These are phyloP conservation scores for Hyaena hyaena DNA, from an alignment of 2,113 vertebrate genomes.

Conservation along the genomic window DNA sequence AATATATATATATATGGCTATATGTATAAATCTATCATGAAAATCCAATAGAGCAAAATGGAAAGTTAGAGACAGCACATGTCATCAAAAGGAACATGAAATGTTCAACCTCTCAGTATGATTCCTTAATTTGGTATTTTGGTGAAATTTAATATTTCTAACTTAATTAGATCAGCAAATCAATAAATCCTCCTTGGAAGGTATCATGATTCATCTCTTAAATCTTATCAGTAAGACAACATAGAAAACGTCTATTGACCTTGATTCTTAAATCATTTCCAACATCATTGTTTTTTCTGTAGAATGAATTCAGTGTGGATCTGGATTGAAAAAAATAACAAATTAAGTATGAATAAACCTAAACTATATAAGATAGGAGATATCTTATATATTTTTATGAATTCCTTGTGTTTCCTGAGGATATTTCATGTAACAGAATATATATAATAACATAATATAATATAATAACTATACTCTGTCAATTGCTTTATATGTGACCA, in stretches of 20 bases:
- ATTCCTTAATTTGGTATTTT: neutral
- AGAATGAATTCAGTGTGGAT: neutral
- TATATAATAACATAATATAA: neutral
- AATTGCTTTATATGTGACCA: neutral
- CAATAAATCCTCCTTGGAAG: neutral
- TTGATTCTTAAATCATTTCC: constrained; percentile 12
- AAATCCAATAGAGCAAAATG: neutral
- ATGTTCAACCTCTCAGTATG: neutral
- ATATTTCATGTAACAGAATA: neutral
- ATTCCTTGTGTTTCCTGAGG: neutral
- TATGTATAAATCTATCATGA: neutral
- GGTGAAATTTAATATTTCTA: neutral
- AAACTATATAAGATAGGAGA: neutral
- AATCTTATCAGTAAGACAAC: neutral
- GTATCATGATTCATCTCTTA: neutral
- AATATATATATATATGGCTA: neutral
- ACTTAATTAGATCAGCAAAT: neutral
- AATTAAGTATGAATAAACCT: neutral
- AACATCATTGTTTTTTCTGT: neutral
- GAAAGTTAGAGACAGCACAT: neutral
- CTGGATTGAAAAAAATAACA: neutral
- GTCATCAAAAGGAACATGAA: neutral
- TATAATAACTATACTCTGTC: neutral
- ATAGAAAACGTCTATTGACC: neutral
- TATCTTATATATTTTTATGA: neutral